phyloP scores from a whole-genome alignment of 2,888 invertebrate genomes.

The Cantharis flavilabris region DNA sequence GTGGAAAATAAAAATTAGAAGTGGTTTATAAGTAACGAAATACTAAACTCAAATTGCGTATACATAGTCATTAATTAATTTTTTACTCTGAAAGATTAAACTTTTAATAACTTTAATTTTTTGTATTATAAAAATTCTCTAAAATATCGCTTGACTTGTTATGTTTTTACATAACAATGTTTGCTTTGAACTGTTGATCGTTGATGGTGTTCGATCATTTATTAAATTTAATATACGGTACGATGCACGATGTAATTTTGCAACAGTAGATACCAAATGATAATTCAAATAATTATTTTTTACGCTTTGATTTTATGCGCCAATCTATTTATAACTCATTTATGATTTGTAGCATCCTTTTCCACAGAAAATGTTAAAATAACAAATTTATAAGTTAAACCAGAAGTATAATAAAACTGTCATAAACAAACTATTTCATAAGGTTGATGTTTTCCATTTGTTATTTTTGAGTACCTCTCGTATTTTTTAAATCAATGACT shows the following conservation, averaged over 20 bases:
- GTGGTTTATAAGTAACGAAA: no score
- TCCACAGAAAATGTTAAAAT: background rate
- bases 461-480: constrained; percentile 4
- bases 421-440: constrained; percentile 19
- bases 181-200: no score
- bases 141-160: no score
- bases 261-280: background rate
- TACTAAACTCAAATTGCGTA: no score
- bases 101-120: no score
- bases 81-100: no score
- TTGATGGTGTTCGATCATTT: no score
- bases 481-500: constrained; percentile 1
- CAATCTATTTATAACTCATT: background rate
- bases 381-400: constrained; percentile 16
- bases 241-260: background rate
- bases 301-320: background rate
- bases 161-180: no score
- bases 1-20: no score
- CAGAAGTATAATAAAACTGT: constrained; percentile 24
- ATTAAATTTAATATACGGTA: background rate
- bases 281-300: background rate
- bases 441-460: constrained; percentile 14
- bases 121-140: no score
- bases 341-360: constrained; percentile 14
- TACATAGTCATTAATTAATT: no score